Base-by-base conservation (phyloP, 2,113 vertebrate genomes). In the Varanus salvator region DNA sequence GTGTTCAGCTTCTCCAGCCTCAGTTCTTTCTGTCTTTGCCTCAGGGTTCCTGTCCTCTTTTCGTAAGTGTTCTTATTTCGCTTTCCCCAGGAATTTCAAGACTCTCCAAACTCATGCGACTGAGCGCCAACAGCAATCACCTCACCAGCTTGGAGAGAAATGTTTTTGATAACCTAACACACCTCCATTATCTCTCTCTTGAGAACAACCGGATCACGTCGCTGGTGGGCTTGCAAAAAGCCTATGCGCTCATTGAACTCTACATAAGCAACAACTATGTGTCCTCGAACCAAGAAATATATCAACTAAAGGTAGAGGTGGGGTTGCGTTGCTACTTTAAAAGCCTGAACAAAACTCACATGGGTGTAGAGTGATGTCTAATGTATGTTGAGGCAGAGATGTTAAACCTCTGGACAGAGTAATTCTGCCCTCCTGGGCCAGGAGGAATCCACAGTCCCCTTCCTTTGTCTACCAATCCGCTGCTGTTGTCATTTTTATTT, bases 231-330 rank as follows among this genome's bases (percentile, higher is more conserved):
- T 95, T 98, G 92, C 98, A 98, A 48, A 98, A 97, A 94, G 95
- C 91, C 81, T 92, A 90, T 38, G 96, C 96, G 7, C 96, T 99
- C n/a, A 95, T 97, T 44, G 98, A 98, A 92, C 96, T 99, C n/a
- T 98, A 98, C 77, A 82, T 98, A 15, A 97, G 97, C 92, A 97
- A 97, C 92, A 99, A 98, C 94, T 95, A 96, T 60, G 97, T 98
- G 93, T 95, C 95, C 87, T 93, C 94, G 19, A 98, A 97, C 52
- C 96, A 97, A 90, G 98, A 99, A 72, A 97, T 99, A 89, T 97
- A 97, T 95, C 93, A 96, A 89, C 95, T 99, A 83, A 99, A 98
- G 97, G 98, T 97, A 94, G 93, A 66, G 69, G 54, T 23, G 8
- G 78, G 64, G 5, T 17, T 31, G 44, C 83, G 84, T 75, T 17